A percentile compares a stretch with the other conserved stretches of the same genome.
These are phyloP conservation scores for Tetheella fluctuosa DNA, from an alignment of 2,888 invertebrate genomes.

Conservation along the genomic window DNA sequence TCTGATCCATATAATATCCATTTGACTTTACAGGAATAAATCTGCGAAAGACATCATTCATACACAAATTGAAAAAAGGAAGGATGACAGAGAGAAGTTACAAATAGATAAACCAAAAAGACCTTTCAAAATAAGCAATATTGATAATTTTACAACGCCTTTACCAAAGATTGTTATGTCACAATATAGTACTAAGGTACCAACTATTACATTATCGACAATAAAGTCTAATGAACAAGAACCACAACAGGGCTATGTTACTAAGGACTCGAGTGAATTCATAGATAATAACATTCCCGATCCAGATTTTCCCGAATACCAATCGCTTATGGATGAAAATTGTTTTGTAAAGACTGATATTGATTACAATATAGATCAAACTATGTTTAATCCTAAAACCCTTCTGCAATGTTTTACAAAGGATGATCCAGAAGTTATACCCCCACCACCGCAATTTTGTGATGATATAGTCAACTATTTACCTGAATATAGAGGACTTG, in stretches of 20 bases:
- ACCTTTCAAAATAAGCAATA: slow-evolving; percentile 66
- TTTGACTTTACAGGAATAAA: neutral
- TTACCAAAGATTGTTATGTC: slow-evolving; percentile 41
- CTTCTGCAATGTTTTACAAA: slow-evolving; percentile 55
- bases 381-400: slow-evolving; percentile 69
- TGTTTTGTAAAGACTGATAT: slow-evolving; percentile 4
- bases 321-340: neutral
- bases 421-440: slow-evolving; percentile 46
- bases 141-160: slow-evolving; percentile 48
- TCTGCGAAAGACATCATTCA: slow-evolving; percentile 12
- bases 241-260: neutral
- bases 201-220: neutral
- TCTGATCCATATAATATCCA: too few relatives aligned
- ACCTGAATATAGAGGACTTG: slow-evolving; percentile 18
- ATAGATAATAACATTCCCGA: neutral
- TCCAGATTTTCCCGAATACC: neutral
- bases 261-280: neutral
- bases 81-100: slow-evolving; percentile 17
- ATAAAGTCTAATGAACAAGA: slow-evolving; percentile 19
- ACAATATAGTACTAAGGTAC: slow-evolving; percentile 4
- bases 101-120: slow-evolving; percentile 41
- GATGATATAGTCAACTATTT: slow-evolving; percentile 37
- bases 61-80: slow-evolving; percentile 17
- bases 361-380: slow-evolving; percentile 50
- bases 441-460: slow-evolving; percentile 66